These are phyloP conservation scores for Ormia ochracea DNA, from an alignment of 2,888 invertebrate genomes.

Conservation along the genomic window DNA sequence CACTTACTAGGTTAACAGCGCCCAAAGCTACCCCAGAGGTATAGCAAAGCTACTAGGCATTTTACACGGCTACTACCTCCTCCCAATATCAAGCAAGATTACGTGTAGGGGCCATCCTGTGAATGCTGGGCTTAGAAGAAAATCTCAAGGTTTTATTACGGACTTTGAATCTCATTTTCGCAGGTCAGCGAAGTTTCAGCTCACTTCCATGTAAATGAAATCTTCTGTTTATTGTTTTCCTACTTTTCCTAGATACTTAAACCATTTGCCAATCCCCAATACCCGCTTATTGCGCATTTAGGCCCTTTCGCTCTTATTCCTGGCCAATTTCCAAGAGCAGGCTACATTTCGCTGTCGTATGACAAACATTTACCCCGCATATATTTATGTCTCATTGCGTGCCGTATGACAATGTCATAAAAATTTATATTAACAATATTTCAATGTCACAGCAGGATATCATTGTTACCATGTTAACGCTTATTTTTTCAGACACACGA, in stretches of 20 bases:
- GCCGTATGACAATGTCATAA: constrained; percentile 71
- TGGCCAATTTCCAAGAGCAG: constrained; percentile 30
- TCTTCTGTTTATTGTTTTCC: neutral
- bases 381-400: constrained; percentile 62
- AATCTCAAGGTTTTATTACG: too few species aligned
- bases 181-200: too few species aligned
- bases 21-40: too few species aligned
- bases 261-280: constrained; percentile 4
- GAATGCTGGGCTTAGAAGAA: too few species aligned
- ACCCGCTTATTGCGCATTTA: constrained; percentile 24
- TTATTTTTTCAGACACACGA: constrained; percentile 68
- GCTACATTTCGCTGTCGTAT: neutral
- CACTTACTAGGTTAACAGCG: too few species aligned
- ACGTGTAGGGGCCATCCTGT: too few species aligned
- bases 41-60: too few species aligned
- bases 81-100: too few species aligned
- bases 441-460: constrained; percentile 77
- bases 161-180: too few species aligned
- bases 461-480: constrained; percentile 78
- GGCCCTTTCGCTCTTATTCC: neutral
- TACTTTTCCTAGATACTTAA: neutral
- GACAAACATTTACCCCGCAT: constrained; percentile 37
- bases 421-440: constrained; percentile 75
- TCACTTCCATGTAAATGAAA: neutral
- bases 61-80: too few species aligned